Percentiles rank a stretch among this genome's conserved stretches.
phyloP scores from a whole-genome alignment of 2,797 vertebrate species.

The Labeo calbasu region DNA sequence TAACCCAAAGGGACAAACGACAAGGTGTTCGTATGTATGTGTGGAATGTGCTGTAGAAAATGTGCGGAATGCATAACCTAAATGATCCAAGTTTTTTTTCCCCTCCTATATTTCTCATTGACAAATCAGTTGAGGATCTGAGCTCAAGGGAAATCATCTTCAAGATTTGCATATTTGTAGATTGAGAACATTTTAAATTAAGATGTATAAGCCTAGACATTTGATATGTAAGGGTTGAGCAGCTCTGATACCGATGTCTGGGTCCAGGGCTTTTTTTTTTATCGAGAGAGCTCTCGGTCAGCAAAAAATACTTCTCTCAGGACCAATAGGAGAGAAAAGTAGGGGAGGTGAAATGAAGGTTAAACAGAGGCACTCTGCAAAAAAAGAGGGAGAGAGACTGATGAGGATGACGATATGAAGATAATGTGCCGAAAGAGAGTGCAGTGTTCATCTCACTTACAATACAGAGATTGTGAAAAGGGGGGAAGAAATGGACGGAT shows the following conservation, averaged over 20 bases:
- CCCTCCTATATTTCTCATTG: not conserved
- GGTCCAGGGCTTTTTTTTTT: constrained; percentile 17
- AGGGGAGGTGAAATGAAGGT: constrained; percentile 55
- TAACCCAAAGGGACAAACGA: constrained; percentile 40
- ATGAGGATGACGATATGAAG: constrained; percentile 35
- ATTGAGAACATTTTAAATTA: constrained; percentile 22
- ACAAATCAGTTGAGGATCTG: constrained; percentile 8
- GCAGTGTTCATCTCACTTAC: constrained; percentile 49
- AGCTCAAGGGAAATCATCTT: constrained; percentile 20
- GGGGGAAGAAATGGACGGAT: constrained; percentile 36
- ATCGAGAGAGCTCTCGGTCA: constrained; percentile 36
- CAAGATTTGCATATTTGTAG: constrained; percentile 11
- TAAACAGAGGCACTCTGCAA: constrained; percentile 35
- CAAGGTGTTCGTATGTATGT: not conserved
- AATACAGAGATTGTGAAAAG: constrained; percentile 26
- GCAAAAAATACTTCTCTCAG: constrained; percentile 34
- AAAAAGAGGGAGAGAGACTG: constrained; percentile 39
- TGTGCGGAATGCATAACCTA: not conserved
- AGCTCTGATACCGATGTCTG: constrained; percentile 25
- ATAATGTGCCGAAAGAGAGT: constrained; percentile 49
- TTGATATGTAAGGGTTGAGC: constrained; percentile 30
- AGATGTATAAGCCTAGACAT: constrained; percentile 16
- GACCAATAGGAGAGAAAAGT: constrained; percentile 10
- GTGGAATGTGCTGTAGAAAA: constrained; percentile 5
- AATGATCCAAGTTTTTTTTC: not conserved